Conservation (phyloP, 2,797 vertebrate species). For the Chelmon rostratus region DNA sequence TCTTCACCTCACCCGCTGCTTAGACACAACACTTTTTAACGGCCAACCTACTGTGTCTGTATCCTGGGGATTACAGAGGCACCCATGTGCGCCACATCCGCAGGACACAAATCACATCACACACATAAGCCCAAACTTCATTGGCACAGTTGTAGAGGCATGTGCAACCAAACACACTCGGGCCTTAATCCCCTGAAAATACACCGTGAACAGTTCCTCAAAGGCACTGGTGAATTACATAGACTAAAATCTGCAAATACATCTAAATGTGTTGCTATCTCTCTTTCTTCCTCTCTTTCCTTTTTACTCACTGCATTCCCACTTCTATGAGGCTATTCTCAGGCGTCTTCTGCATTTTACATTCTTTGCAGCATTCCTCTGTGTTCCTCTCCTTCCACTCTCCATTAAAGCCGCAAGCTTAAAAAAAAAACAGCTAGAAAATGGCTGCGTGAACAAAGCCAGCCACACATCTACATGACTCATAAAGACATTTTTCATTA, state of each 20-base stretch:
- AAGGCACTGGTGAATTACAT: constrained; percentile 4
- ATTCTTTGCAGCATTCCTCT: not conserved
- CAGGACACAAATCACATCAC: constrained; percentile 39
- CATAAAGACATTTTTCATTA: not conserved
- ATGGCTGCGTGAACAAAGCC: not conserved
- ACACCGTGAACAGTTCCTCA: constrained; percentile 12
- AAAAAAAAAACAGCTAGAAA: not conserved
- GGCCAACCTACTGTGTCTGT: constrained; percentile 42
- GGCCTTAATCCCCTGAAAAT: constrained; percentile 37
- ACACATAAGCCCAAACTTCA: constrained; percentile 18
- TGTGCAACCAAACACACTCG: constrained; percentile 32
- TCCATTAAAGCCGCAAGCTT: constrained; percentile 19
- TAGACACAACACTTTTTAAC: constrained; percentile 46
- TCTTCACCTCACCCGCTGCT: constrained; percentile 43
- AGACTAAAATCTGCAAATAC: constrained; percentile 13
- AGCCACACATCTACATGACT: not conserved
- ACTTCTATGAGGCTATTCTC: not conserved
- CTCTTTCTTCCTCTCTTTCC: not conserved
- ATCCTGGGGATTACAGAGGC: constrained; percentile 54
- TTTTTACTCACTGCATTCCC: not conserved
- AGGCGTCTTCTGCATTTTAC: not conserved
- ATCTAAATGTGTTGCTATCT: not conserved
- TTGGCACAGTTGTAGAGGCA: constrained; percentile 21
- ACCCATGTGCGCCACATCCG: constrained; percentile 27
- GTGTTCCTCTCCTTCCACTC: not conserved